Base-by-base conservation (phyloP, 2,888 invertebrate genomes). In the Endotricha flammealis region DNA sequence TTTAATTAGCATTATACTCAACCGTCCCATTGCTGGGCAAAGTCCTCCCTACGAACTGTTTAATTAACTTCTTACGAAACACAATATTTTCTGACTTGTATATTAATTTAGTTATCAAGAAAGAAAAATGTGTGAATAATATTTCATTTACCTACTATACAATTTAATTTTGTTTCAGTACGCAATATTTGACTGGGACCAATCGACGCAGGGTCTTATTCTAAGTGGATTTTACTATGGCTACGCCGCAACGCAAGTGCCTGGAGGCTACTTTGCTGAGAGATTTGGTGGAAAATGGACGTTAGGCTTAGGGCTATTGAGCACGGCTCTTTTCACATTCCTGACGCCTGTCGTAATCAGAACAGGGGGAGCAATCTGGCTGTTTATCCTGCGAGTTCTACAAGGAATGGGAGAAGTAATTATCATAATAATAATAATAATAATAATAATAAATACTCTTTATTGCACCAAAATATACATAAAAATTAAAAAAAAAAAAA, bases 211-310 rank as follows among this genome's bases (percentile, higher is more conserved):
- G 83, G 95, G 95, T 0, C 65, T 93, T 3, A 93, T 95, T 29
- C 78, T 95, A 1, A 92, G 93, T 27, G 92, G 93, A 0, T 95
- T 96, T 65, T 96, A 94, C 76, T 94, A 93, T 83, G 95, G 95
- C 0, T 95, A 95, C 65, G 91, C 95, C 5, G 69, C 94, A 0
- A 95, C 95, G 0, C 95, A 95, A 66, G 79, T 96, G 3, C 95
- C 95, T 0, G 96, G 95, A 11, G 96, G 95, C 22, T 89, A 93
- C 47, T 67, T 96, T 33, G 92, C 95, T 0, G 94, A 94, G 51
- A 91, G 88, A 53, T 93, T 93, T 45, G 96, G 96, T 12, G 96
- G 95, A 5, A 96, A 96, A 77, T 93, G 94, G 87, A 90, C 94
- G 0, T 81, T 95, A n/a, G 94, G 94, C 0, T 59, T 94, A 29